A percentile compares a stretch with the other conserved stretches of the same genome.
Evolutionary conservation across 2,797 vertebrate species (phyloP).

Genomic region (Sebastolobus altivelis): DNA sequence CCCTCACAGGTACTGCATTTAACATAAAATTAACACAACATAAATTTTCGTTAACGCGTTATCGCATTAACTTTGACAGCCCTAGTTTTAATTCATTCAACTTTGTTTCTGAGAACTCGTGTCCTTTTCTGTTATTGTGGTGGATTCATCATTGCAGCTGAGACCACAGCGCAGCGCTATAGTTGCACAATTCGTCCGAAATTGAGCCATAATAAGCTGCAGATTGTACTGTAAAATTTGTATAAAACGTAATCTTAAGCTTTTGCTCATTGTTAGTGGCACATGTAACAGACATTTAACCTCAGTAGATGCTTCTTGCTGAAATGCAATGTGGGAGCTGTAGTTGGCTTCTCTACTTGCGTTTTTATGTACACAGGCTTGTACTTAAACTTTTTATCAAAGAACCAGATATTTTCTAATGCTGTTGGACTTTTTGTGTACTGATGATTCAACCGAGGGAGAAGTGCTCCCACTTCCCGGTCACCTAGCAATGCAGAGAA

Average conservation of each 20-base stretch:
- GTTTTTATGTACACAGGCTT: background rate
- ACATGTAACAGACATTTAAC: background rate
- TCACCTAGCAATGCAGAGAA: slow-evolving; percentile 10
- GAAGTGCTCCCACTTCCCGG: slow-evolving; percentile 12
- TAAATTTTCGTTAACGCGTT: too few relatives aligned
- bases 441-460: slow-evolving; percentile 4
- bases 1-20: too few relatives aligned
- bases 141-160: background rate
- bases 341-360: background rate
- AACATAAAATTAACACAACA: too few relatives aligned
- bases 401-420: slow-evolving; percentile 2
- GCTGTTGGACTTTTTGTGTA: background rate
- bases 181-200: background rate
- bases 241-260: background rate
- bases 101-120: too few relatives aligned
- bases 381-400: background rate
- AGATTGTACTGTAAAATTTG: background rate
- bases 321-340: background rate
- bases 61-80: too few relatives aligned
- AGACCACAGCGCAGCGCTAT: background rate
- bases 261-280: background rate
- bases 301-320: background rate
- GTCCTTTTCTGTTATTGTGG: background rate
- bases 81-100: too few relatives aligned
- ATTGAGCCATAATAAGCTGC: background rate